Percentiles rank a stretch among this genome's conserved stretches.
Evolutionary conservation across 1,140 invertebrate species (phyloP).

Genomic region (Akabosia matsudoensis): DNA sequence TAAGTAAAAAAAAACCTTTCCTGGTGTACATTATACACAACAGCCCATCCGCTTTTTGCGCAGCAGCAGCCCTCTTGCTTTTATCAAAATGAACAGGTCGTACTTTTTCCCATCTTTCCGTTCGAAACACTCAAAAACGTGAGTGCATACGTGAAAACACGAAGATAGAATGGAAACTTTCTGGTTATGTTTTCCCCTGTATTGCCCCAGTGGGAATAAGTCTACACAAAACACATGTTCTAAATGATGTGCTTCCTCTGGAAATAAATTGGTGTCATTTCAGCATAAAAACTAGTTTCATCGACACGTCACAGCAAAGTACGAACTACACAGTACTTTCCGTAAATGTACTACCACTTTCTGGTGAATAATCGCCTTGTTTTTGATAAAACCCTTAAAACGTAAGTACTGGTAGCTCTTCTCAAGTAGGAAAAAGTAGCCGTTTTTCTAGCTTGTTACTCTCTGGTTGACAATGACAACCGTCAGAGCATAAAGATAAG

Average conservation of each 20-base stretch:
- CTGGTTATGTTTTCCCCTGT: not conserved
- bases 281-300: not conserved
- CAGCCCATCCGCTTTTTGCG: no score
- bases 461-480: conserved; percentile 11
- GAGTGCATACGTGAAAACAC: no score
- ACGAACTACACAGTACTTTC: not conserved
- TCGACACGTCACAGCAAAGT: not conserved
- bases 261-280: conserved; percentile 13
- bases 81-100: no score
- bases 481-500: not conserved
- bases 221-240: conserved; percentile 17
- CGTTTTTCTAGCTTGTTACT: not conserved
- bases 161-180: not conserved
- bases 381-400: no score
- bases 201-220: conserved; percentile 15
- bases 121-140: no score
- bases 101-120: no score
- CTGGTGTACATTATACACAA: no score
- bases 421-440: no score
- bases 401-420: no score
- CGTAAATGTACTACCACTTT: no score
- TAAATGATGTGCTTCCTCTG: conserved; percentile 7
- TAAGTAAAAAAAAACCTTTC: conserved; percentile 68
- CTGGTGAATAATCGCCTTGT: no score
- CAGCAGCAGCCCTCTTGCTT: no score